Base-by-base conservation (phyloP, 2,113 vertebrate species). In the Indri indri region DNA sequence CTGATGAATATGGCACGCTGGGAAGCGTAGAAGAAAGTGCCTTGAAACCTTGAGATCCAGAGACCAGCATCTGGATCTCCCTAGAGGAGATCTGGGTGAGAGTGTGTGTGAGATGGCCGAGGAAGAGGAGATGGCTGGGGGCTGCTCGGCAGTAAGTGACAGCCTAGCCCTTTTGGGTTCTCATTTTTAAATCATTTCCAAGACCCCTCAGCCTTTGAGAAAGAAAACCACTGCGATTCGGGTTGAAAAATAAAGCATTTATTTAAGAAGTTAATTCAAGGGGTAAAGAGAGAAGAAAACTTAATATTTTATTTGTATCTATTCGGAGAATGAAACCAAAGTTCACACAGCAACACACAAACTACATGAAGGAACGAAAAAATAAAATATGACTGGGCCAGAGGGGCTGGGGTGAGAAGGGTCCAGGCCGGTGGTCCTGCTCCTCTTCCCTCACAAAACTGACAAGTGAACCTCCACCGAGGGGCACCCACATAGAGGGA, bases 211-310 rank as follows among this genome's bases (percentile, higher is more conserved):
- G 32, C 32, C 25, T 88, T 68, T 0, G 54, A 94, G 83, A 97
- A 97, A 92, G 80, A 97, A 97, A 97, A 95, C 90, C 34, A 97
- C 50, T 68, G 90, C 37, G 25, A 97, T 97, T 98, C 81, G 59
- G 98, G 96, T 99, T 98, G 98, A 99, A 99, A 99, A 99, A 99
- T 99, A 99, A 98, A 99, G 80, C 87, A 97, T 99, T 99, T 99
- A 99, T 99, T 99, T 88, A 95, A 96, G 98, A 93, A 94, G 88
- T 76, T 84, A 96, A 96, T 95, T 88, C 91, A 97, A 83, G 90
- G 94, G 96, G 65, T 87, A 91, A 61, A 59, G 73, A 83, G 93
- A 95, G 66, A 66, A 86, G 87, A 94, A 91, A 96, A 95, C 61
- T 59, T 81, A 93, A 61, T 45, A 79, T 97, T 98, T 96, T 92